phyloP scores from a whole-genome alignment of 2,113 vertebrate genomes.

The Gallinago undulata region DNA sequence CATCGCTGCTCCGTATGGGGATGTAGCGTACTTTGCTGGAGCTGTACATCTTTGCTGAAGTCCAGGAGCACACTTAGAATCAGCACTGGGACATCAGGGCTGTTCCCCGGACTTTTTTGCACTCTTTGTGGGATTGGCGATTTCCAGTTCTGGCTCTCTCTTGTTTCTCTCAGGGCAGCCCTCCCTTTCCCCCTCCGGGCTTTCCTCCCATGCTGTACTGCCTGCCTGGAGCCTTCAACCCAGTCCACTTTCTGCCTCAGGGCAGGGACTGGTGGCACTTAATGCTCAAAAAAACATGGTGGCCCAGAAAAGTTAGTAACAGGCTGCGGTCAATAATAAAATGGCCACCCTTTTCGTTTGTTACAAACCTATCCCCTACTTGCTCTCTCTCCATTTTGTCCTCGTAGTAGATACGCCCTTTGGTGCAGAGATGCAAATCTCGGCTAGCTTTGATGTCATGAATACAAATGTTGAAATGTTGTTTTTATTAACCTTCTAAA shows the following conservation, averaged over 20 bases:
- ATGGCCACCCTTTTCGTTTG: background rate
- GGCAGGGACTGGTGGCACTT: background rate
- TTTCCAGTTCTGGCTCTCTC: background rate
- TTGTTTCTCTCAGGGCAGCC: background rate
- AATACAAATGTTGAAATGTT: constrained; percentile 40
- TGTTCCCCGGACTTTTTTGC: too few relatives aligned
- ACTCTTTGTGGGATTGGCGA: background rate
- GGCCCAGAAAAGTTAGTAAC: background rate
- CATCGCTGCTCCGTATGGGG: fast-evolving
- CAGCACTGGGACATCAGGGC: background rate
- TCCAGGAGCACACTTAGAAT: background rate
- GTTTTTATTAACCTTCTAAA: constrained; percentile 53
- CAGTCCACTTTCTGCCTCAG: background rate
- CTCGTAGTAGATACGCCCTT: background rate
- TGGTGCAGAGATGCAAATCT: constrained; percentile 41
- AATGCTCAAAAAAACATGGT: background rate
- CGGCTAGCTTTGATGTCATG: constrained; percentile 38
- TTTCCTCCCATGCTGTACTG: background rate
- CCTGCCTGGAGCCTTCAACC: background rate
- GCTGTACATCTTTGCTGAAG: background rate
- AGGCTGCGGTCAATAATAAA: background rate
- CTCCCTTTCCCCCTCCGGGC: background rate
- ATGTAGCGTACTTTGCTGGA: background rate
- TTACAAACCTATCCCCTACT: background rate
- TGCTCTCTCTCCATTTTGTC: background rate